A percentile compares a stretch with the other conserved stretches of the same genome.
Evolutionary conservation across 2,113 vertebrate species (phyloP).

Genomic region (Natator depressus): DNA sequence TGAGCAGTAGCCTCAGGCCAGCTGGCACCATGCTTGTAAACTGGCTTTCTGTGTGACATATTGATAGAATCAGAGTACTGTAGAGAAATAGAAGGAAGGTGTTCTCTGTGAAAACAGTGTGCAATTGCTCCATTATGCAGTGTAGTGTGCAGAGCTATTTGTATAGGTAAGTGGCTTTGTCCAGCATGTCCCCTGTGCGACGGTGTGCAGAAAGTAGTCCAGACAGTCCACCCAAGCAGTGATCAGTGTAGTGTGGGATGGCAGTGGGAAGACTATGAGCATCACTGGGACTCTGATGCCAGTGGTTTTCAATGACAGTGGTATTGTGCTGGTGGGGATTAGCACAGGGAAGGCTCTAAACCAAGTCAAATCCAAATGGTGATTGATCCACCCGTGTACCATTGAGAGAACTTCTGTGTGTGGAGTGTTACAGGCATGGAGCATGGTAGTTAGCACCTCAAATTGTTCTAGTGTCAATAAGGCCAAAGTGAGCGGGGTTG

Average conservation of each 20-base stretch:
- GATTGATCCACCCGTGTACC: background rate
- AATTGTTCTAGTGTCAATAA: background rate
- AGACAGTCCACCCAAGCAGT: background rate
- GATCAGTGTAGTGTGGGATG: background rate
- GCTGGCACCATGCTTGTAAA: background rate
- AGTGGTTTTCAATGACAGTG: background rate
- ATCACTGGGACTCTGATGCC: background rate
- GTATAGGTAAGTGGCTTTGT: background rate
- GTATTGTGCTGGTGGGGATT: background rate
- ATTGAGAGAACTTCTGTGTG: background rate
- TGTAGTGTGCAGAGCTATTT: background rate
- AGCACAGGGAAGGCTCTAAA: background rate
- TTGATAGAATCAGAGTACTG: background rate
- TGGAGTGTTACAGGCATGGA: background rate
- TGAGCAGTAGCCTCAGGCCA: background rate
- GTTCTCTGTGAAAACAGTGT: background rate
- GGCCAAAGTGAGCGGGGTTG: background rate
- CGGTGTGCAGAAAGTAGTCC: background rate
- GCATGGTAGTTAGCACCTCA: background rate
- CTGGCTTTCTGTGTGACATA: background rate
- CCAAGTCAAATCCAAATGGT: background rate
- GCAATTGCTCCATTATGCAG: background rate
- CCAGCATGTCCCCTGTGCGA: background rate
- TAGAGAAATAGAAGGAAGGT: background rate
- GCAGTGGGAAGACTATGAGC: background rate